Conservation (phyloP, 2,888 invertebrate genomes). For the Eilema sororculum region DNA sequence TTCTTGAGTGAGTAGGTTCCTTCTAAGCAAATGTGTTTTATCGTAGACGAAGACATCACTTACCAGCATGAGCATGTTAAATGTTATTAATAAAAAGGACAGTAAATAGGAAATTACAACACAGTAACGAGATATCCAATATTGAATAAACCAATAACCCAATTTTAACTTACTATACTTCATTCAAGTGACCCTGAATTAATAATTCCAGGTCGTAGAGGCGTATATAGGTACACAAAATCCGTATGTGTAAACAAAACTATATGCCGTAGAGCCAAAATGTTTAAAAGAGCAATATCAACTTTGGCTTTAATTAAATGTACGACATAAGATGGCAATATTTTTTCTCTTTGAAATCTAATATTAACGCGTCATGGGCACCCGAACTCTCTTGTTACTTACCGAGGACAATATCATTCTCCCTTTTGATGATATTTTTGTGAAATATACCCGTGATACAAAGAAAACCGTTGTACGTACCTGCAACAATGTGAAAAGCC, state of each 20-base stretch:
- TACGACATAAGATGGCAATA: neutral
- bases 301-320: constrained; percentile 1
- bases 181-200: neutral
- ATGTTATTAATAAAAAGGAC: too few species aligned
- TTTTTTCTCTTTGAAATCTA: constrained; percentile 5
- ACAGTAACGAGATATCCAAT: too few species aligned
- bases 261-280: neutral
- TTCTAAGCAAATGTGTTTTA: too few species aligned
- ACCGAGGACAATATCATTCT: neutral
- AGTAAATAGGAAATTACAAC: too few species aligned
- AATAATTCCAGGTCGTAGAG: neutral
- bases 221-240: neutral
- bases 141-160: too few species aligned
- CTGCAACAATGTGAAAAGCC: constrained; percentile 3
- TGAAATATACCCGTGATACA: neutral
- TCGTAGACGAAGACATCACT: too few species aligned
- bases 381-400: neutral
- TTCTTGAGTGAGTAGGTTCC: too few species aligned
- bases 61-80: too few species aligned
- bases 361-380: constrained; percentile 7
- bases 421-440: neutral
- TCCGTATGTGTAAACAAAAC: neutral
- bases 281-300: neutral
- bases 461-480: neutral
- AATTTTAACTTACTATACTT: too few species aligned